phyloP scores from a whole-genome alignment of 1,140 invertebrate genomes.

The Phortica variegata region DNA sequence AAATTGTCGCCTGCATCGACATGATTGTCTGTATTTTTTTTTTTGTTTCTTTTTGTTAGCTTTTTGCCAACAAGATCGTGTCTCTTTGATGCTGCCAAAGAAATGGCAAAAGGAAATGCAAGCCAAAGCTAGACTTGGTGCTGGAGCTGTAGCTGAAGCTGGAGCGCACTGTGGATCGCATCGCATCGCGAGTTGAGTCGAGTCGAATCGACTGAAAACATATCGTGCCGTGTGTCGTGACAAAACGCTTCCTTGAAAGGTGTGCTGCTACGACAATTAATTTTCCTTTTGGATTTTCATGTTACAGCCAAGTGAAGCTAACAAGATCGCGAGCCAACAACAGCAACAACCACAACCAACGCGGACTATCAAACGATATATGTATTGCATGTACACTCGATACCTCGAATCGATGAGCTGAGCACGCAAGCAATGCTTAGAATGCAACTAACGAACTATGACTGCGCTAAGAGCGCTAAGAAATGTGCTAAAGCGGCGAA shows the following conservation, averaged over 20 bases:
- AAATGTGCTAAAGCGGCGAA: too few relatives aligned
- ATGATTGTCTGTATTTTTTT: too few relatives aligned
- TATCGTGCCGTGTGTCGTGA: background rate
- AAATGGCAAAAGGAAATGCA: constrained; percentile 31
- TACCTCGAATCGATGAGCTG: background rate
- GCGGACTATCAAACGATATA: background rate
- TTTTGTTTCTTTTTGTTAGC: too few relatives aligned
- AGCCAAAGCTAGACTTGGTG: constrained; percentile 11
- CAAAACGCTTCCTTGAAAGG: constrained; percentile 32
- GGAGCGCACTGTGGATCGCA: too few relatives aligned
- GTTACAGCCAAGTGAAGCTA: constrained; percentile 9
- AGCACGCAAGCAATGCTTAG: constrained; percentile 22
- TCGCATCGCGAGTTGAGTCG: too few relatives aligned
- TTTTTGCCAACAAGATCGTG: constrained; percentile 14
- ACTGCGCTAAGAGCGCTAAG: constrained; percentile 17
- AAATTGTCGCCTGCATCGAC: too few relatives aligned
- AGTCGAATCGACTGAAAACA: background rate
- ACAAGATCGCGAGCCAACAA: too few relatives aligned
- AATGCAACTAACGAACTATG: constrained; percentile 40
- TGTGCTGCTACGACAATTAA: constrained; percentile 51
- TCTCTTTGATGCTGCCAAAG: constrained; percentile 18
- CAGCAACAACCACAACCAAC: too few relatives aligned
- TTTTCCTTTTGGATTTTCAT: constrained; percentile 51
- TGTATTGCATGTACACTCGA: background rate
- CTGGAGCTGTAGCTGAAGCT: too few relatives aligned